These are phyloP conservation scores for Hylaea fasciaria DNA, from an alignment of 2,888 invertebrate species.

Conservation along the genomic window DNA sequence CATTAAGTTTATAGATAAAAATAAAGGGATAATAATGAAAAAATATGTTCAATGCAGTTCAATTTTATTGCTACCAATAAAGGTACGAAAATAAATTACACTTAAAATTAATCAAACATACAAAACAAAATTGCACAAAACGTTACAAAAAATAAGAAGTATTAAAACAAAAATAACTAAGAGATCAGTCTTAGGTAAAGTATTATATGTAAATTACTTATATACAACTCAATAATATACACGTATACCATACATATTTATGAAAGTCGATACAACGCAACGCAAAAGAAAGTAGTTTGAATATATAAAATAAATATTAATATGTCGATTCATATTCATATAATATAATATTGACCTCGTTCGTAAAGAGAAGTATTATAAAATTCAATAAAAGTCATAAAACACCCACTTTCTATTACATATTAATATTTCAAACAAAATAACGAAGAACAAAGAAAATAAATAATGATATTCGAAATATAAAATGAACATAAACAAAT, in stretches of 20 bases:
- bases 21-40: constrained; percentile 7
- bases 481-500: constrained; percentile 25
- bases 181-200: constrained; percentile 44
- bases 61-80: constrained; percentile 44
- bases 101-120: constrained; percentile 54
- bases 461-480: constrained; percentile 36
- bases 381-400: constrained; percentile 29
- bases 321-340: constrained; percentile 27
- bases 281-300: constrained; percentile 16
- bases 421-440: not conserved
- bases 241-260: constrained; percentile 11
- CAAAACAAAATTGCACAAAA: constrained; percentile 54
- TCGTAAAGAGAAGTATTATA: constrained; percentile 40
- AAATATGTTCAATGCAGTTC: constrained; percentile 34
- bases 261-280: constrained; percentile 20
- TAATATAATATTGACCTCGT: constrained; percentile 16
- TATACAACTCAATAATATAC: constrained; percentile 32
- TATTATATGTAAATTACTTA: constrained; percentile 42
- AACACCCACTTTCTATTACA: not conserved
- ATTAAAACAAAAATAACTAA: constrained; percentile 39
- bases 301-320: constrained; percentile 25
- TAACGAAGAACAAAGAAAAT: constrained; percentile 20
- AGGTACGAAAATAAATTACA: constrained; percentile 42
- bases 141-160: constrained; percentile 55
- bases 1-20: not conserved